These are phyloP conservation scores for Synanceia verrucosa DNA, from an alignment of 2,797 vertebrate genomes.

Conservation along the genomic window DNA sequence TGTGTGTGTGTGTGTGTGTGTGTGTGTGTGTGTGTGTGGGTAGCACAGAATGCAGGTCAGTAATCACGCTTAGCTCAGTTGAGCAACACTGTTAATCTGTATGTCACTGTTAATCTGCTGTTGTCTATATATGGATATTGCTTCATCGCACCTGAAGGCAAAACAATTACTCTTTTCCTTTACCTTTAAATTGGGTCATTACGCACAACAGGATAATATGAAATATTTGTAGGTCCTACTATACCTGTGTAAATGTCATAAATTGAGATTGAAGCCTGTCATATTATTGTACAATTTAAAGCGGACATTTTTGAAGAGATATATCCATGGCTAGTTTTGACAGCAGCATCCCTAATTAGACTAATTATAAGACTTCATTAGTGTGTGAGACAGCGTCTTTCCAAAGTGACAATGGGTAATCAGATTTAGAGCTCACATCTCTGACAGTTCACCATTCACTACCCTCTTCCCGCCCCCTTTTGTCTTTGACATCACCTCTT, in stretches of 20 bases:
- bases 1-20: constrained; percentile 20
- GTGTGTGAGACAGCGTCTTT: constrained; percentile 26
- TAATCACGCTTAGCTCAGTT: constrained; percentile 71
- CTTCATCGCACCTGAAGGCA: constrained; percentile 64
- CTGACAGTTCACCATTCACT: constrained; percentile 55
- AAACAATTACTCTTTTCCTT: constrained; percentile 59
- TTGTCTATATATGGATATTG: constrained; percentile 64
- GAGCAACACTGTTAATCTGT: constrained; percentile 66
- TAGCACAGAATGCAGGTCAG: constrained; percentile 67
- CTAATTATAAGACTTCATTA: constrained; percentile 59
- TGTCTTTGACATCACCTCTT: constrained; percentile 84
- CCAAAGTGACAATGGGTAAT: constrained; percentile 44
- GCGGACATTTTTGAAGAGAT: not conserved
- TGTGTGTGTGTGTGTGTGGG: constrained; percentile 36
- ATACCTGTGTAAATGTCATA: not conserved
- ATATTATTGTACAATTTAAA: constrained; percentile 16
- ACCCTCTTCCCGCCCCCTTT: constrained; percentile 62
- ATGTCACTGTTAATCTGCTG: constrained; percentile 69
- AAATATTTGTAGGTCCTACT: constrained; percentile 38
- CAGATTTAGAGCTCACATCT: constrained; percentile 63
- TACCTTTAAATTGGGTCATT: constrained; percentile 60
- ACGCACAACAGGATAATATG: constrained; percentile 27
- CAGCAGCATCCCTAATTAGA: constrained; percentile 48
- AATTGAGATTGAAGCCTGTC: constrained; percentile 4
- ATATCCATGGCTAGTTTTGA: constrained; percentile 26